phyloP scores from a whole-genome alignment of 2,797 vertebrate species.

The Uromys caudimaculatus region DNA sequence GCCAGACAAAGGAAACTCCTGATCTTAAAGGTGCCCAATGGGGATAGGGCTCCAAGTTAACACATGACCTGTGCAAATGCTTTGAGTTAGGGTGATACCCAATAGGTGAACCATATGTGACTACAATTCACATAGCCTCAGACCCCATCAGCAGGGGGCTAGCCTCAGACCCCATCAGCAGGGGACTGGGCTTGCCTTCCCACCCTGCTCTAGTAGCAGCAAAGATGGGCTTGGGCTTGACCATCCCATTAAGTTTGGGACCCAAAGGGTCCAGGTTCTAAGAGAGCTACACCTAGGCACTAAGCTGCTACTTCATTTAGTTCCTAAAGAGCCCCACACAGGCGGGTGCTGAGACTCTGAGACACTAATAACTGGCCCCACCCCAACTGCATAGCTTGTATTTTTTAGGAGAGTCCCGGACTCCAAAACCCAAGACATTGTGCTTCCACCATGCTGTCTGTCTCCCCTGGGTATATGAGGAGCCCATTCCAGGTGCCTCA shows the following conservation, averaged over 20 bases:
- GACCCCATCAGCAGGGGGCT: too few relatives aligned
- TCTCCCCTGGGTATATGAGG: neutral
- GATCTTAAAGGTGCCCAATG: neutral
- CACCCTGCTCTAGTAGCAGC: neutral
- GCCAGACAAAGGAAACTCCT: neutral
- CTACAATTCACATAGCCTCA: neutral
- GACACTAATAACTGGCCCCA: neutral
- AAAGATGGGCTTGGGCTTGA: neutral
- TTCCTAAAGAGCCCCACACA: neutral
- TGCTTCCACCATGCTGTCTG: neutral
- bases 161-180: too few relatives aligned
- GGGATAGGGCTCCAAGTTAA: neutral
- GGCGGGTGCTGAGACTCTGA: neutral
- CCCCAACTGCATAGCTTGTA: neutral
- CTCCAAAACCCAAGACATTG: neutral
- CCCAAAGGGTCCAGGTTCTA: neutral
- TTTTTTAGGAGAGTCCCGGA: neutral
- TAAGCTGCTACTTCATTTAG: neutral
- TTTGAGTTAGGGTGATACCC: neutral
- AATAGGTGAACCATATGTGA: neutral
- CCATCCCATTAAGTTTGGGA: neutral
- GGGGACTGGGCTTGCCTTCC: neutral
- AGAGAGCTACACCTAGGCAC: neutral
- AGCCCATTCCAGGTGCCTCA: neutral
- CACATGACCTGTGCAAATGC: neutral